Base-by-base conservation (phyloP, 2,888 invertebrate genomes). In the Acleris holmiana region DNA sequence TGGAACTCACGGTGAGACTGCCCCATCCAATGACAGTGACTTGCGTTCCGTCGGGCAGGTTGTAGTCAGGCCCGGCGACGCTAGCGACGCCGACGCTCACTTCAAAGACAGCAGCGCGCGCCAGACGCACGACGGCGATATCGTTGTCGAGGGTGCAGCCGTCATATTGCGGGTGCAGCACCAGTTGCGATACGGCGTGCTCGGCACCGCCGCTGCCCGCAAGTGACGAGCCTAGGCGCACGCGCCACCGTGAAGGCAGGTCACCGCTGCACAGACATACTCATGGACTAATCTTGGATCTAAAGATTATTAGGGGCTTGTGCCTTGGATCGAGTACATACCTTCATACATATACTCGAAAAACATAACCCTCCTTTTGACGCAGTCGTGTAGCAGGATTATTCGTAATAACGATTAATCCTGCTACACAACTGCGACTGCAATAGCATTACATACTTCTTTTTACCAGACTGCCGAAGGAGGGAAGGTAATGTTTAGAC, bases 21-120 rank as follows among this genome's bases (percentile, higher is more conserved):
- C 86, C 86, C 83, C 83, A 86, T 66, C 86, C 86, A 15, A 78
- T 67, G 35, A 77, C 54, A 8, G 68, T 69, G 13, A 85, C 73
- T 0, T 1, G 0, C 4, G 74, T 48, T 21, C 62, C 66, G 61
- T 80, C 82, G 4, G 68, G 2, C 0, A 84, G 25, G 2, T 4
- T 18, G 68, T 79, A 83, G 68, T 53, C 67, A 2, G 68, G 1
- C 2, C 77, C 78, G 47, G 84, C 66, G 54, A 85, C 70, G n/a
- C 75, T 66, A 10, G 78, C 86, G 1, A 71, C 4, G 2, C 57
- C 67, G 10, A 85, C 58, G 1, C 1, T 21, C 29, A 18, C 5
- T 68, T 49, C 61, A n/a, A 69, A 49, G n/a, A 35, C 51, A 6
- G 73, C 73, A 2, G 70, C 50, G n/a, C 57, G 18, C 10, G 68